Evolutionary conservation across 2,888 invertebrate genomes (phyloP).

Genomic region (Drosophila kambysellisi): DNA sequence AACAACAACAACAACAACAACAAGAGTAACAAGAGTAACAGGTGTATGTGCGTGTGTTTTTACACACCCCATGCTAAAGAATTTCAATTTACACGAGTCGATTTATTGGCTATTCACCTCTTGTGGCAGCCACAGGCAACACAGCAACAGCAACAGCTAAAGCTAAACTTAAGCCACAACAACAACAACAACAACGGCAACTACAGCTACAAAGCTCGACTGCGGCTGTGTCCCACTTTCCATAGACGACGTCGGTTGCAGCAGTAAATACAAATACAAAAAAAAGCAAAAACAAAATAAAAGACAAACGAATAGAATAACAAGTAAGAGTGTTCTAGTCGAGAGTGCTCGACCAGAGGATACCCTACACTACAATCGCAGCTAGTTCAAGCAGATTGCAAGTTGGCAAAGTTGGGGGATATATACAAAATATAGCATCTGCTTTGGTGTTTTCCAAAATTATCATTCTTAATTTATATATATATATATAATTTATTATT

Average conservation of each 20-base stretch:
- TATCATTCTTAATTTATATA: background rate
- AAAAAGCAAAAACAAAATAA: constrained; percentile 9
- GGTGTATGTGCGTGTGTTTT: constrained; percentile 49
- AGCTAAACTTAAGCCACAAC: background rate
- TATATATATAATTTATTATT: background rate
- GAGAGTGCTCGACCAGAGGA: background rate
- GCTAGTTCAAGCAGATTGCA: background rate
- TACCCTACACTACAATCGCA: background rate
- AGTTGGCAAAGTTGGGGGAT: background rate
- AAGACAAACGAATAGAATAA: constrained; percentile 36
- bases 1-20: constrained; percentile 25
- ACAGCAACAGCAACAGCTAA: constrained; percentile 7
- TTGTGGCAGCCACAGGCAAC: constrained; percentile 52
- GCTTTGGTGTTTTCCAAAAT: background rate
- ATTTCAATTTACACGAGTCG: constrained; percentile 81
- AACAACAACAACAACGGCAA: constrained; percentile 5
- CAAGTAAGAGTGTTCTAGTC: constrained; percentile 1
- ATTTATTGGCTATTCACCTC: constrained; percentile 85
- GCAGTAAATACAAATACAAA: constrained; percentile 44
- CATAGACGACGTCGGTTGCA: constrained; percentile 62
- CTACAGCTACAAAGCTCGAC: constrained; percentile 23
- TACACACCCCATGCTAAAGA: constrained; percentile 62
- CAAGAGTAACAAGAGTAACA: constrained; percentile 51
- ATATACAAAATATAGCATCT: background rate
- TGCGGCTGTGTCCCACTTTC: constrained; percentile 76